A percentile compares a stretch with the other conserved stretches of the same genome.
Conservation (phyloP, 2,797 vertebrate species). For the Malacoctenus gilli region DNA sequence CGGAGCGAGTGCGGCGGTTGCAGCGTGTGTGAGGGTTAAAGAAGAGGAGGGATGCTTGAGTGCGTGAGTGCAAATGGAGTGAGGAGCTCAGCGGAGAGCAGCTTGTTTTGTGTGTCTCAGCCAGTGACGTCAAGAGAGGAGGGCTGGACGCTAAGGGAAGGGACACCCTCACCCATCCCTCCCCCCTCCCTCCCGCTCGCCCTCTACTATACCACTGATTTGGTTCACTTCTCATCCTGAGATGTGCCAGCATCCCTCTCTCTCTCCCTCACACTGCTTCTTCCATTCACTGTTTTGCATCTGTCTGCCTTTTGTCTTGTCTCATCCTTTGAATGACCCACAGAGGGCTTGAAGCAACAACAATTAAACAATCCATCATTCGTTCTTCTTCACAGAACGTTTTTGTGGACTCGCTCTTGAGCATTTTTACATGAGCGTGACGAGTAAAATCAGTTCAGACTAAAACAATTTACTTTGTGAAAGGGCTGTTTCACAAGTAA, state of each 20-base stretch:
- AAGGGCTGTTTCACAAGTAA: no score
- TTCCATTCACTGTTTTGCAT: neutral
- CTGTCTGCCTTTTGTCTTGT: no score
- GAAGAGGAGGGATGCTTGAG: slow-evolving; percentile 32
- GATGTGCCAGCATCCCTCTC: neutral
- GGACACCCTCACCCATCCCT: slow-evolving; percentile 63
- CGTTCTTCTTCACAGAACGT: no score
- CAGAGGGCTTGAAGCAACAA: no score
- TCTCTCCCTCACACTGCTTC: neutral
- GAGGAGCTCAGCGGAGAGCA: slow-evolving; percentile 62
- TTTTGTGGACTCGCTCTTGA: no score
- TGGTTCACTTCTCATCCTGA: slow-evolving; percentile 29
- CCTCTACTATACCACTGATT: no score
- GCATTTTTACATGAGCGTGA: no score
- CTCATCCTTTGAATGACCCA: neutral
- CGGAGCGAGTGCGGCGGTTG: slow-evolving; percentile 30
- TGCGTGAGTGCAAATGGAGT: slow-evolving; percentile 41
- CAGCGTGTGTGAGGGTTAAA: no score
- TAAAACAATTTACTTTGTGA: no score
- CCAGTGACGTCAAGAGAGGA: slow-evolving; percentile 80
- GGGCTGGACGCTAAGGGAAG: slow-evolving; percentile 73
- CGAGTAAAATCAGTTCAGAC: no score
- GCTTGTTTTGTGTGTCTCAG: slow-evolving; percentile 84
- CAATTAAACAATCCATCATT: neutral
- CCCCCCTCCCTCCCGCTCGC: slow-evolving; percentile 25